Evolutionary conservation across 2,888 invertebrate species (phyloP).

Genomic region (Torymus tubicola): DNA sequence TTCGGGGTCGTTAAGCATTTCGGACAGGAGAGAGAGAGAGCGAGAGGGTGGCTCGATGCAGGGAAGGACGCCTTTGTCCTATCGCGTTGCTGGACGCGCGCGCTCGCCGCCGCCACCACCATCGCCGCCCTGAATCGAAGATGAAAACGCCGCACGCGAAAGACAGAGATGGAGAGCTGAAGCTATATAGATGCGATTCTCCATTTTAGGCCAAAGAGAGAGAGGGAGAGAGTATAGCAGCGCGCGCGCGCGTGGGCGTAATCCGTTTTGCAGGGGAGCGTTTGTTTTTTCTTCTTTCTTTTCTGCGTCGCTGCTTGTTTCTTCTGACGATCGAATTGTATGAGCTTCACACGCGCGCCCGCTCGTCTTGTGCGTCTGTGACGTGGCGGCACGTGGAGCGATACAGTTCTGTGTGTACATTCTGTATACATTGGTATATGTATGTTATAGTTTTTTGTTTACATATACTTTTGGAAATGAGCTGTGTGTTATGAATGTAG

Average conservation of each 20-base stretch:
- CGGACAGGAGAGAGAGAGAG: conserved; percentile 34
- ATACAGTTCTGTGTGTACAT: no score
- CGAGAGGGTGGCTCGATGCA: conserved; percentile 27
- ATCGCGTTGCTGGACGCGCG: conserved; percentile 46
- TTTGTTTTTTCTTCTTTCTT: not conserved
- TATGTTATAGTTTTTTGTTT: no score
- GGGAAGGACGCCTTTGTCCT: conserved; percentile 49
- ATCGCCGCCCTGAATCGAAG: conserved; percentile 48
- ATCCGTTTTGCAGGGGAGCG: conserved; percentile 20
- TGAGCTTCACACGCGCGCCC: no score
- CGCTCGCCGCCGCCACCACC: not conserved
- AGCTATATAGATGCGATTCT: conserved; percentile 31
- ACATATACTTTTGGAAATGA: no score
- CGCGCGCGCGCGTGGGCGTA: conserved; percentile 39
- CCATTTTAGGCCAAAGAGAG: conserved; percentile 27
- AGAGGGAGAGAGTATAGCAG: no score
- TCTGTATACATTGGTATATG: no score
- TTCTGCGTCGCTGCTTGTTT: not conserved
- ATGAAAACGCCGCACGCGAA: conserved; percentile 30
- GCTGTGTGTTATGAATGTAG: no score
- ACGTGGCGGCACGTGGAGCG: no score
- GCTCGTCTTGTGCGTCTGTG: no score
- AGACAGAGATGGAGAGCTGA: not conserved
- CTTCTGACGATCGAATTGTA: not conserved
- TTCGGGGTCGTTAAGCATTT: conserved; percentile 57